A percentile compares a stretch with the other conserved stretches of the same genome.
These are phyloP conservation scores for Galagoides demidoff DNA, from an alignment of 2,797 vertebrate species.

Conservation along the genomic window DNA sequence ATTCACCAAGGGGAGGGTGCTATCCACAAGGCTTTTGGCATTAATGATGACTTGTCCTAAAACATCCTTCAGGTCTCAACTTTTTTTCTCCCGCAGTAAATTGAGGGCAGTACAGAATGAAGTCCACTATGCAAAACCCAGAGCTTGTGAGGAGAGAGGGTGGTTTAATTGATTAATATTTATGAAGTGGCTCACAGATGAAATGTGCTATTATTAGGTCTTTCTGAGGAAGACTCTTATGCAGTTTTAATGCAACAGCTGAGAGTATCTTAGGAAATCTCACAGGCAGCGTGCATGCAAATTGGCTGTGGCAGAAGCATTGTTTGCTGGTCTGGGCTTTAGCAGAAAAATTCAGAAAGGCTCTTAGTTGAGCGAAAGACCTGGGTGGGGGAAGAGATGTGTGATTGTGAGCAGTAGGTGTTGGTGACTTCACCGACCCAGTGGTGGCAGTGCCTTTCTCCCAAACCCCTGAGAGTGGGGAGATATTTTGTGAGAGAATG, in stretches of 20 bases:
- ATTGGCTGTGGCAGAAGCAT: background rate
- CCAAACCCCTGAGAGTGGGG: background rate
- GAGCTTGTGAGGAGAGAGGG: conserved; percentile 20
- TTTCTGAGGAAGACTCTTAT: conserved; percentile 38
- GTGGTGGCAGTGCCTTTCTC: background rate
- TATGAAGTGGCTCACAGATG: conserved; percentile 60
- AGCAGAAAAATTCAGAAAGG: background rate
- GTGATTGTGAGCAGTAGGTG: background rate
- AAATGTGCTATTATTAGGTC: conserved; percentile 22
- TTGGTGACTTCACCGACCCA: background rate
- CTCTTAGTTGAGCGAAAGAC: background rate
- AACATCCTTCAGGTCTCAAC: background rate
- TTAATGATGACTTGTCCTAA: conserved; percentile 13
- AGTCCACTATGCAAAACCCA: conserved; percentile 4
- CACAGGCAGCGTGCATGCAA: background rate
- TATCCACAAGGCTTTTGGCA: background rate
- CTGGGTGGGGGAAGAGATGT: background rate
- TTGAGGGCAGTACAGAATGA: background rate
- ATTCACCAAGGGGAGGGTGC: background rate
- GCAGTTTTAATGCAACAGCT: conserved; percentile 43
- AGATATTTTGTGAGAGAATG: background rate
- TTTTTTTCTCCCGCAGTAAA: background rate
- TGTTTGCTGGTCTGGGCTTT: background rate
- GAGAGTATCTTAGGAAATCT: conserved; percentile 49
- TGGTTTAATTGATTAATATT: conserved; percentile 43